phyloP scores from a whole-genome alignment of 2,888 invertebrate species.

The Reticulitermes lucifugus region DNA sequence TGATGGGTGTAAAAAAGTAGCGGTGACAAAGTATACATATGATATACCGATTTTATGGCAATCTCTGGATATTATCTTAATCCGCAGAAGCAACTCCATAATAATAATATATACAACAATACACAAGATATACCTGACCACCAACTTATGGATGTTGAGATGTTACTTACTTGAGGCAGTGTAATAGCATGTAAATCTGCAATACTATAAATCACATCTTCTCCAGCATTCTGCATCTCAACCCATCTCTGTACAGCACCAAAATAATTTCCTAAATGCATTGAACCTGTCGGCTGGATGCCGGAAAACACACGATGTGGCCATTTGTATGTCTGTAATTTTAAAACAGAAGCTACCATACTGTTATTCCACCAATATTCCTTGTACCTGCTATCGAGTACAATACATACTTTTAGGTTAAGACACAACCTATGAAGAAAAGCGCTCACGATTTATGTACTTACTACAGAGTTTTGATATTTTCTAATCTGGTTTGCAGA shows the following conservation, averaged over 20 bases:
- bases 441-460: no score
- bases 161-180: constrained; percentile 73
- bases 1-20: no score
- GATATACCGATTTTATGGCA: no score
- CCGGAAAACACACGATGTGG: constrained; percentile 84
- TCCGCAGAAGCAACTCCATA: no score
- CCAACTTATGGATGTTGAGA: background rate
- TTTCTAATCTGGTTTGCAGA: no score
- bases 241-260: constrained; percentile 93
- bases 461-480: no score
- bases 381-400: no score
- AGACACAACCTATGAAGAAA: no score
- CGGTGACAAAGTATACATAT: no score
- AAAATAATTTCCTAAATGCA: constrained; percentile 97
- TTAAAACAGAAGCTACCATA: background rate
- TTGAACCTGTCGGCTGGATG: constrained; percentile 94
- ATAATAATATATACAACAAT: background rate
- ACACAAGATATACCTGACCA: background rate
- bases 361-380: no score
- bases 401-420: no score
- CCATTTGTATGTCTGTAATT: constrained; percentile 28
- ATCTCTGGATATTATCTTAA: no score
- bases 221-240: constrained; percentile 78
- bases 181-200: constrained; percentile 96
- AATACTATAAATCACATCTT: constrained; percentile 82